Evolutionary conservation across 1,140 invertebrate species (phyloP).

Genomic region (Helicoverpa zea): DNA sequence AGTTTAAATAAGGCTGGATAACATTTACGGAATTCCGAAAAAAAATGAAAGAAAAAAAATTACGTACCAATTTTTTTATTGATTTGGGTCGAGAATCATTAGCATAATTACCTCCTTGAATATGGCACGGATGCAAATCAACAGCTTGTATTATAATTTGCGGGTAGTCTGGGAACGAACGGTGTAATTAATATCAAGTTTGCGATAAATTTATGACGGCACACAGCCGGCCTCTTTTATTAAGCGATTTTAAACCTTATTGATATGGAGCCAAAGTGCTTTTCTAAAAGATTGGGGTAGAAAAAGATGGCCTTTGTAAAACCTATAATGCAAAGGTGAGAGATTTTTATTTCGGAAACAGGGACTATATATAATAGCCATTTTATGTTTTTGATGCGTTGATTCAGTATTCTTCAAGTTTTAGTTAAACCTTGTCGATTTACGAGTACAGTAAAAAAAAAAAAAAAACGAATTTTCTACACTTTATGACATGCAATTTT

Average conservation of each 20-base stretch:
- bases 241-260: slow-evolving; percentile 53
- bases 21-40: no score
- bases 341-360: slow-evolving; percentile 45
- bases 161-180: slow-evolving; percentile 65
- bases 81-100: no score
- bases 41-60: no score
- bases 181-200: slow-evolving; percentile 79
- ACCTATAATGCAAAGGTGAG: slow-evolving; percentile 51
- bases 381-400: slow-evolving; percentile 31
- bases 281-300: slow-evolving; percentile 13
- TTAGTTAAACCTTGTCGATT: neutral
- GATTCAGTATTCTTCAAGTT: slow-evolving; percentile 18
- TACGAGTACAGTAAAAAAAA: neutral
- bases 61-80: no score
- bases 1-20: no score
- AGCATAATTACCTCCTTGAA: no score
- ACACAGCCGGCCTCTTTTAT: slow-evolving; percentile 12
- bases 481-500: no score
- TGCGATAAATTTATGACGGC: slow-evolving; percentile 64
- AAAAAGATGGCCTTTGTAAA: slow-evolving; percentile 52
- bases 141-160: slow-evolving; percentile 80
- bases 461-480: neutral
- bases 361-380: slow-evolving; percentile 28
- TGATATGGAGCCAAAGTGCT: slow-evolving; percentile 20
- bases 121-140: no score